Evolutionary conservation across 2,888 invertebrate genomes (phyloP), one percentile per base, ranked within the genome.

Genomic region (Eretmocerus hayati): DNA sequence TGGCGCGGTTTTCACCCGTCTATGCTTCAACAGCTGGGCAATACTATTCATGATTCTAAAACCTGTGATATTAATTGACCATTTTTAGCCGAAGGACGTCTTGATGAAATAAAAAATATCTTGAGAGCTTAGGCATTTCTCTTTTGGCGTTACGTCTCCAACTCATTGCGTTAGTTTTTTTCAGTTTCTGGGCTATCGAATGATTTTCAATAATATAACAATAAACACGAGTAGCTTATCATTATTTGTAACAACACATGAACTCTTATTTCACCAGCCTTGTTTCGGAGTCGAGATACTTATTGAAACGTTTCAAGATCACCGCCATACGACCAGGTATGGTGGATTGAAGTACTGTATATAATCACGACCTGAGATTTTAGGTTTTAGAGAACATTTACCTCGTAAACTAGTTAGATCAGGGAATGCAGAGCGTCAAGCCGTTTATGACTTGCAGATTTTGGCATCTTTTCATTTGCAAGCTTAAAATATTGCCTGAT

Each of bases 201-300:
- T 45, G 42, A 49, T 36, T 31, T 50, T 47, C 22, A 47, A 44
- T 53, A 46, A 47, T 46, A 50, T 53, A 53, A 43, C 38, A 53
- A 53, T 48, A 48, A 52, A 52, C 47, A 48, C 48, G 48, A 47
- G 42, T n/a, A n/a, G 41, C 33, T 43, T 37, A 48, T 33, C 48
- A 46, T 47, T 48, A 52, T 48, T 48, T 48, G 23, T 50, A 50
- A 50, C 45, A 50, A 53, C 46, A 39, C 48, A 43, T 50, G 50
- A 47, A 48, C 53, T 47, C 47, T 50, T 38, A 21, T 48, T 53
- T 53, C 53, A 53, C 53, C 53, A 53, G 53, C 53, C 53, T 53
- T 53, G 36, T 50, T 50, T 48, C 33, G 21, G 49, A 48, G 48
- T 53, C 43, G 36, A 50, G 43, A 42, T 50, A 42, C 48, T 43